phyloP scores from a whole-genome alignment of 1,140 invertebrate species.

The Acromyrmex charruanus region DNA sequence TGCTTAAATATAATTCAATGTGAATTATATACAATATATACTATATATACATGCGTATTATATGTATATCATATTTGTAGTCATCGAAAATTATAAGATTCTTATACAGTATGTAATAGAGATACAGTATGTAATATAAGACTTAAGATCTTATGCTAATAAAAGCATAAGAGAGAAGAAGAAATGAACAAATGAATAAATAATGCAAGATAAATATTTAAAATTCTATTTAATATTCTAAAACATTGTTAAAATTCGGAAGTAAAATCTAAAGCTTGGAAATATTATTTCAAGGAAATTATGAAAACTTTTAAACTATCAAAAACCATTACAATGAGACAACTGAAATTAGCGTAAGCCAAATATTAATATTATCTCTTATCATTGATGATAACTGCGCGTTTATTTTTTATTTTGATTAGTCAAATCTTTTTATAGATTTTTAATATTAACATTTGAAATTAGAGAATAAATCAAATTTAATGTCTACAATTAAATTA shows the following conservation, averaged over 20 bases:
- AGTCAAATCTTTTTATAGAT: background rate
- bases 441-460: background rate
- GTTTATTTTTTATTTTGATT: background rate
- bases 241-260: background rate
- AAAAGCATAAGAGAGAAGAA: constrained; percentile 10
- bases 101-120: constrained; percentile 45
- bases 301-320: background rate
- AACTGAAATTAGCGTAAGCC: background rate
- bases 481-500: background rate
- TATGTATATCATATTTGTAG: too few relatives aligned
- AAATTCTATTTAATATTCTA: constrained; percentile 15
- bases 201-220: background rate
- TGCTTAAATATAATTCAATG: too few relatives aligned
- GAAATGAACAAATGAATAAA: background rate
- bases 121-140: constrained; percentile 52
- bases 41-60: too few relatives aligned
- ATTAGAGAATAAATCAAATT: background rate
- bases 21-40: too few relatives aligned
- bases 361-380: background rate
- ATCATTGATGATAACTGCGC: background rate
- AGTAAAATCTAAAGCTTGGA: background rate
- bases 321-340: background rate
- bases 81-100: too few relatives aligned
- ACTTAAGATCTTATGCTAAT: constrained; percentile 10
- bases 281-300: background rate